These are phyloP conservation scores for Nasonia vitripennis DNA, from an alignment of 1,140 invertebrate genomes.

Conservation along the genomic window DNA sequence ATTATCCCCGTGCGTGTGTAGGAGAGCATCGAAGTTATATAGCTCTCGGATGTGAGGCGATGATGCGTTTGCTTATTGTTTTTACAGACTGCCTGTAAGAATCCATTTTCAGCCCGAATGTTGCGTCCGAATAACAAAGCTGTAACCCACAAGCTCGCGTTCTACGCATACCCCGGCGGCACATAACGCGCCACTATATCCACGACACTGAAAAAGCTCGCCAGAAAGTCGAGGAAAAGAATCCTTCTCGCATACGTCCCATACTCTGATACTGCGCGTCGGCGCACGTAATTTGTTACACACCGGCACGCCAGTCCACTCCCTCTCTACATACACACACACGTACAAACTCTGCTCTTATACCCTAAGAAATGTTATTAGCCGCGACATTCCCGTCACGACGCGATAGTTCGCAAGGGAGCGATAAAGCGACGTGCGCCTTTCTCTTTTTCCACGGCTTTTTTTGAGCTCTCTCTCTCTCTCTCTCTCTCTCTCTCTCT, in stretches of 20 bases:
- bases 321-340: not conserved
- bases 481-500: not conserved
- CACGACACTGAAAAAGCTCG: not conserved
- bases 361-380: conserved; percentile 39
- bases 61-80: no score
- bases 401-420: conserved; percentile 9
- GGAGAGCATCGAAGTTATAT: no score
- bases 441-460: not conserved
- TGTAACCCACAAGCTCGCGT: no score
- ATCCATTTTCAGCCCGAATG: no score
- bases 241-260: not conserved
- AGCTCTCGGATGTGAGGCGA: no score
- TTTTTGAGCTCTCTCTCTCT: not conserved
- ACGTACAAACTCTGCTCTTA: not conserved
- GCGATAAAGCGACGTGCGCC: conserved; percentile 8
- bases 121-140: no score
- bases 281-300: conserved; percentile 21
- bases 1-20: no score
- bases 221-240: not conserved
- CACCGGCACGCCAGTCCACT: not conserved
- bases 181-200: not conserved
- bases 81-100: no score
- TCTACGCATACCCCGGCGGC: not conserved
- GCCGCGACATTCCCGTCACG: conserved; percentile 16
- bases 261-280: not conserved